Evolutionary conservation across 2,888 invertebrate species (phyloP), one percentile per base, ranked within the genome.

Genomic region (Amorpha juglandis): DNA sequence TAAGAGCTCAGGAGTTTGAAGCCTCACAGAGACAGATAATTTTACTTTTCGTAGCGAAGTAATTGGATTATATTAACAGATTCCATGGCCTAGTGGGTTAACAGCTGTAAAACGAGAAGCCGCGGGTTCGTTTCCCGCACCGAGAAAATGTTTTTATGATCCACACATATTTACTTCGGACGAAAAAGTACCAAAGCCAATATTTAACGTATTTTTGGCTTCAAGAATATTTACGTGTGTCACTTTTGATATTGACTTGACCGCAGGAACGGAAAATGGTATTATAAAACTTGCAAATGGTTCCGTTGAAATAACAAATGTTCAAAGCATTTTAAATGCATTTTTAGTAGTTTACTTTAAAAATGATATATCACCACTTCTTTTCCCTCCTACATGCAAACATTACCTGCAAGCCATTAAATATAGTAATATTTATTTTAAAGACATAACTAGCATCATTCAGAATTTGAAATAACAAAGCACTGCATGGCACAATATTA

Each of bases 171-270:
- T n/a, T n/a, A n/a, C n/a, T n/a, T n/a, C n/a, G n/a, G n/a, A 4
- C 11, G 45, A 11, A 45, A 45, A 45, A 45, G 6, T 12, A 45
- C 12, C 14, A 11, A 9, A 38, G 38, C 2, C 45, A 1, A 11
- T 45, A 45, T 45, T 45, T 14, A 0, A 45, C 12, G 14, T 50
- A 19, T 38, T 55, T 55, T 35, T n/a, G 55, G 16, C 16, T 35
- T 1, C 35, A 6, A 35, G 16, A 19, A 35, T 6, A 53, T 35
- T n/a, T 33, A 38, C 35, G n/a, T 9, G 16, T 55, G 35, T 55
- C 55, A 55, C 9, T 6, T 14, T 38, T 55, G 35, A 35, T 55
- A 35, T 55, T 55, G 16, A 35, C 35, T 55, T 55, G 55, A 55
- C 55, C 35, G 48, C n/a, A 12, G 9, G 16, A 19, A 50, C 45